These are phyloP conservation scores for Aplochiton taeniatus DNA, from an alignment of 2,797 vertebrate genomes.

Conservation along the genomic window DNA sequence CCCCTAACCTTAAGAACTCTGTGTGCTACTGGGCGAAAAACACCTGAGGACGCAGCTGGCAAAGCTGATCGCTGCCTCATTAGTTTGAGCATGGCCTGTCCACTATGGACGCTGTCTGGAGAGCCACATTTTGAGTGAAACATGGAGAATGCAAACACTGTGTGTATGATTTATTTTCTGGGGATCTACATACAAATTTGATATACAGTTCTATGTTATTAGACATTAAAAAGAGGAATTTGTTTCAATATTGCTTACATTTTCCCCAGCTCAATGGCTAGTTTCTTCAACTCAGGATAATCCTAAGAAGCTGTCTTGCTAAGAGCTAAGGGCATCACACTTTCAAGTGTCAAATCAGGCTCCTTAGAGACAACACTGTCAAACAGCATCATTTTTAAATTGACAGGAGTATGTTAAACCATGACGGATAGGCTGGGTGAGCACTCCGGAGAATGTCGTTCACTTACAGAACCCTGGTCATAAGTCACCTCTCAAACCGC, in stretches of 20 bases:
- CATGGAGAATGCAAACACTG: too few relatives aligned
- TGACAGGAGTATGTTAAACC: conserved; percentile 19
- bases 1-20: conserved; percentile 56
- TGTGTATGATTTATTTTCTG: too few relatives aligned
- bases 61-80: conserved; percentile 56
- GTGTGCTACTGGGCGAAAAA: conserved; percentile 54
- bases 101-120: too few relatives aligned
- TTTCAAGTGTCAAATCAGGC: conserved; percentile 20
- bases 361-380: conserved; percentile 17
- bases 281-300: too few relatives aligned
- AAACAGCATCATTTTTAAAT: conserved; percentile 6
- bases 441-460: conserved; percentile 4
- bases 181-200: too few relatives aligned
- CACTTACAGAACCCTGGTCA: background rate
- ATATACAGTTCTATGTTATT: too few relatives aligned
- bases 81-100: conserved; percentile 27
- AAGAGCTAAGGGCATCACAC: background rate
- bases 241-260: too few relatives aligned
- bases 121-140: too few relatives aligned
- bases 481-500: conserved; percentile 32
- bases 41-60: conserved; percentile 58
- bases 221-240: too few relatives aligned
- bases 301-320: too few relatives aligned
- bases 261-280: too few relatives aligned
- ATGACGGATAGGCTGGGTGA: conserved; percentile 28